Evolutionary conservation across 1,140 invertebrate genomes (phyloP).

Genomic region (Aphidius ervi): DNA sequence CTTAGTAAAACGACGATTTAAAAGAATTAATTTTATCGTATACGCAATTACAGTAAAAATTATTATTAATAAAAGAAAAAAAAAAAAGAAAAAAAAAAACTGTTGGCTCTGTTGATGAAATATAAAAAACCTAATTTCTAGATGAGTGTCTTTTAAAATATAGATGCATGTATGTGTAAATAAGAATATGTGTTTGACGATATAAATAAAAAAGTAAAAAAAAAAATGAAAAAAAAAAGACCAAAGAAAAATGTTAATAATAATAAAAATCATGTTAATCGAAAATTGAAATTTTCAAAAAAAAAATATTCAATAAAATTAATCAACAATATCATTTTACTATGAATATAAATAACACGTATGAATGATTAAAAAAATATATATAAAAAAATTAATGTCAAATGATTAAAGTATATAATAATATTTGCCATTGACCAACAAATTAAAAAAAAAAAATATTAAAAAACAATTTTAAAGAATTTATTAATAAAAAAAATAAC

Average conservation of each 20-base stretch:
- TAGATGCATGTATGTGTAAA: conserved; percentile 19
- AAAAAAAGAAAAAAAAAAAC: no score
- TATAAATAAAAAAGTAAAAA: conserved; percentile 11
- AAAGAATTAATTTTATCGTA: no score
- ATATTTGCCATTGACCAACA: conserved; percentile 11
- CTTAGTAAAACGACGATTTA: no score
- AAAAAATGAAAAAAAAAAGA: conserved; percentile 12
- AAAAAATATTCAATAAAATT: neutral
- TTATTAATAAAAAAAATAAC: neutral
- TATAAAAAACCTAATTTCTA: conserved; percentile 16
- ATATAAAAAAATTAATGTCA: neutral
- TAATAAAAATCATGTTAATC: conserved; percentile 41
- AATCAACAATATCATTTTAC: conserved; percentile 3
- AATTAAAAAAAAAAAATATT: neutral
- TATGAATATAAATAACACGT: conserved; percentile 3
- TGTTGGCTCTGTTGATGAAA: neutral
- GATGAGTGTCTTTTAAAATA: conserved; percentile 4
- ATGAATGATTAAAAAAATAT: conserved; percentile 1
- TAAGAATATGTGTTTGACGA: conserved; percentile 6
- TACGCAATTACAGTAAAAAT: no score
- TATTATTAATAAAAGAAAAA: no score
- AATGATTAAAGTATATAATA: conserved; percentile 8
- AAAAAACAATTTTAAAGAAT: neutral
- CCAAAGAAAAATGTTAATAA: conserved; percentile 35
- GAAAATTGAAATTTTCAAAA: conserved; percentile 20